Conservation (phyloP, 1,140 invertebrate genomes). For the Teleopsis dalmanni region DNA sequence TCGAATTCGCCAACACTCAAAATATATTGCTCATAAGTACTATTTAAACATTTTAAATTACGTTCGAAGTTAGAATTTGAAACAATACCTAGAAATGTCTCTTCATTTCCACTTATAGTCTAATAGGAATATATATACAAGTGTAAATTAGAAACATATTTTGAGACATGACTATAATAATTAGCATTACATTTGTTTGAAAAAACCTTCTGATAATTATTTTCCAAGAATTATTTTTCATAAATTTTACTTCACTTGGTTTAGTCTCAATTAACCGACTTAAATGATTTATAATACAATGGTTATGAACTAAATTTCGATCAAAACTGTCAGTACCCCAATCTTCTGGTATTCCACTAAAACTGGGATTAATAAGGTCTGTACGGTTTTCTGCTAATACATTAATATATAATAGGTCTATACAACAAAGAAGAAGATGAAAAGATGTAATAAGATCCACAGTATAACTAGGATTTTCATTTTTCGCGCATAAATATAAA, state of each 20-base stretch:
- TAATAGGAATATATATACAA: constrained; percentile 14
- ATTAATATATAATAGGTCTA: constrained; percentile 86
- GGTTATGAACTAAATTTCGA: constrained; percentile 54
- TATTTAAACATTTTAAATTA: constrained; percentile 79
- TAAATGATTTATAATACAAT: constrained; percentile 76
- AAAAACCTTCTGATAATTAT: constrained; percentile 74
- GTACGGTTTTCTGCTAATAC: constrained; percentile 69
- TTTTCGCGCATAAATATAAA: constrained; percentile 87
- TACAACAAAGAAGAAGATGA: constrained; percentile 80
- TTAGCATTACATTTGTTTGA: constrained; percentile 58
- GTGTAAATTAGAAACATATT: no score
- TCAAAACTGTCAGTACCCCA: constrained; percentile 62
- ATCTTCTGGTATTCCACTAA: constrained; percentile 66
- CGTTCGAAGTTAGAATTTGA: constrained; percentile 65
- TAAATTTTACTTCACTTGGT: constrained; percentile 76
- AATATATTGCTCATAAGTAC: constrained; percentile 84
- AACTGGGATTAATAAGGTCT: constrained; percentile 79
- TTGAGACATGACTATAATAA: no score
- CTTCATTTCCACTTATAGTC: constrained; percentile 44
- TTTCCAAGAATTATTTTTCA: constrained; percentile 85
- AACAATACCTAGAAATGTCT: constrained; percentile 60
- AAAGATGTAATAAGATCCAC: constrained; percentile 93
- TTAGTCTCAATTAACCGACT: constrained; percentile 76
- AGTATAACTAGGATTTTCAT: constrained; percentile 69
- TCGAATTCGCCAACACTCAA: constrained; percentile 91